Percentiles rank a stretch among this genome's conserved stretches.
These are phyloP conservation scores for Eumacrocentrus americanus DNA, from an alignment of 2,888 invertebrate genomes.

Conservation along the genomic window DNA sequence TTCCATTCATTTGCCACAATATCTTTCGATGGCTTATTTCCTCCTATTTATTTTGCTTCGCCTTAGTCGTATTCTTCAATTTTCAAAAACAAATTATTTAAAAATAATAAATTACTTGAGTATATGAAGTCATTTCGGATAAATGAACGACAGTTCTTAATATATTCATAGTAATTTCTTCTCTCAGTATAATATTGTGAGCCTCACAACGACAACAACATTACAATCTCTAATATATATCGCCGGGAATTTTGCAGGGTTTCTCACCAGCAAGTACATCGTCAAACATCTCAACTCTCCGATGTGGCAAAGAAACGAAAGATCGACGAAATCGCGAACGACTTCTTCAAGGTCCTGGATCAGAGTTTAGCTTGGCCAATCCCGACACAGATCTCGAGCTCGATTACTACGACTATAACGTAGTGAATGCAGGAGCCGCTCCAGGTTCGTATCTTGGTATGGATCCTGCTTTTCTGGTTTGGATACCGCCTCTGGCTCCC, in stretches of 20 bases:
- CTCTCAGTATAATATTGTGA: not conserved
- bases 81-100: no score
- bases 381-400: conserved; percentile 80
- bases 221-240: no score
- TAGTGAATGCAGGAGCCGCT: conserved; percentile 79
- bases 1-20: conserved; percentile 22
- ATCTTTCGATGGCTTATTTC: conserved; percentile 21
- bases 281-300: conserved; percentile 50
- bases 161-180: not conserved
- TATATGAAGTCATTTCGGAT: no score
- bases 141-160: not conserved
- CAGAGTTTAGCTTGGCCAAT: conserved; percentile 78
- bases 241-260: conserved; percentile 46
- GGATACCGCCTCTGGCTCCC: conserved; percentile 83
- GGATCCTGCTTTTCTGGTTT: conserved; percentile 87
- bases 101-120: no score
- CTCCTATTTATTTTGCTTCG: not conserved
- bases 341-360: conserved; percentile 70
- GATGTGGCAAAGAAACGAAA: conserved; percentile 68
- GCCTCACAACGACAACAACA: no score
- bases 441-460: conserved; percentile 87
- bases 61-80: not conserved
- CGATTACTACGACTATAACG: conserved; percentile 89
- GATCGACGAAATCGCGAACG: conserved; percentile 78
- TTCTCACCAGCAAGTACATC: conserved; percentile 51